Evolutionary conservation across 2,888 invertebrate species (phyloP), one percentile per base, ranked within the genome.

Genomic region (Drosophila mimetica): DNA sequence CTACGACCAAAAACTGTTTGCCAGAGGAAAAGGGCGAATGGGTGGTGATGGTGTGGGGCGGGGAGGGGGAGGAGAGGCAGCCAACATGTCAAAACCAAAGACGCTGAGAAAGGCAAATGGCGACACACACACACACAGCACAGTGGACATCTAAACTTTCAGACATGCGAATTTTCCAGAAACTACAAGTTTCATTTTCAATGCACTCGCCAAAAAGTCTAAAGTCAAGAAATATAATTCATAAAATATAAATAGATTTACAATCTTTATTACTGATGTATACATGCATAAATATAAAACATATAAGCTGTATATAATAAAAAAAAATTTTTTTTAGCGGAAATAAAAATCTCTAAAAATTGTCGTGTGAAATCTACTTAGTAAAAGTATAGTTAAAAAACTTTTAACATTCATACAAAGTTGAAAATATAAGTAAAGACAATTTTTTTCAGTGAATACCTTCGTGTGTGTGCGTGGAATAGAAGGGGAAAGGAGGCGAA

Each of bases 101-200:
- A 77, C 66, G 58, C 48, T 47, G 53, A 71, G 63, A 66, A 64
- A 55, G 66, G 51, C 64, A 70, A 64, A 78, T 48, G 58, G 42
- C 42, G 50, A 63, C 39, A 30, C 42, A 46, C 25, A 55, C 2
- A 11, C 32, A 42, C 13, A 37, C 39, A 52, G 4, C n/a, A 34
- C 55, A 59, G 25, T 34, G 58, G 25, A 25, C 18, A 34, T 54
- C 14, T 9, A 34, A 20, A 22, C 20, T 46, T 46, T 16, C 11
- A 36, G 22, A 50, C 50, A 50, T 50, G 36, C 20, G 20, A 25
- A 55, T 20, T 51, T 51, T 18, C n/a, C 36, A 37, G 28, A 18
- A 57, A 57, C 36, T 48, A 25, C 9, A 22, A 36, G 48, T 32
- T 48, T 25, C 13, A 51, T 37, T 51, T 44, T 48, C 7, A 30